phyloP scores from a whole-genome alignment of 2,888 invertebrate species.

The Gortyna flavago region DNA sequence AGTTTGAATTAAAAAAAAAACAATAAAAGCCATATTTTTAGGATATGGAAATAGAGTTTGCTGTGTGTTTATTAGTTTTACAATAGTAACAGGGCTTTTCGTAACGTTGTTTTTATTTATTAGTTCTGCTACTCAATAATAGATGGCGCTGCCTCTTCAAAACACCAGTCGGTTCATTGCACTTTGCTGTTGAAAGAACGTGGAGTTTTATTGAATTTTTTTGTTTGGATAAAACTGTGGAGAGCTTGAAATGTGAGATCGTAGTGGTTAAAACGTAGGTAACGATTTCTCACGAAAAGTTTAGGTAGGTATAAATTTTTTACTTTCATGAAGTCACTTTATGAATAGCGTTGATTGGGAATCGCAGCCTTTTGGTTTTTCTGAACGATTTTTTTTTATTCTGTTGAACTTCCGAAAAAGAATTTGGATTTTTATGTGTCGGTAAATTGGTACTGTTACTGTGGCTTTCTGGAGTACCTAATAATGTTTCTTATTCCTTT shows the following conservation, averaged over 20 bases:
- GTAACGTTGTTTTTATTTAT: not conserved
- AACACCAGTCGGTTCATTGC: conserved; percentile 45
- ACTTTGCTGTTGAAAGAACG: conserved; percentile 35
- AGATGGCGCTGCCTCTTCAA: conserved; percentile 75
- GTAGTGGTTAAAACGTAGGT: conserved; percentile 13
- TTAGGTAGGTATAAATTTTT: conserved; percentile 7
- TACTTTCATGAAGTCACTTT: conserved; percentile 23
- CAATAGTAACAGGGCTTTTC: not conserved
- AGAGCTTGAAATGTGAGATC: conserved; percentile 26
- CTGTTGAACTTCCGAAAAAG: too few relatives aligned
- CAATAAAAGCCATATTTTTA: too few relatives aligned
- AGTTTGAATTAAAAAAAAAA: accelerated
- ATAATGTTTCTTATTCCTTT: not conserved
- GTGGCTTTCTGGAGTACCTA: not conserved
- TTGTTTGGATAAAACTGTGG: conserved; percentile 25
- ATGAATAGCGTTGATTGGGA: not conserved
- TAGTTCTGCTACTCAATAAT: conserved; percentile 70
- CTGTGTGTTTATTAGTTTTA: not conserved
- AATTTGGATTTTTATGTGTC: not conserved
- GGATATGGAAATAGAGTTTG: not conserved
- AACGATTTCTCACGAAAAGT: conserved; percentile 30
- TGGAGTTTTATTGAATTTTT: conserved; percentile 44
- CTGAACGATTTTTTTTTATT: not conserved
- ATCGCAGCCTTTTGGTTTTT: not conserved
- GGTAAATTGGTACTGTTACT: not conserved